Evolutionary conservation across 2,113 vertebrate species (phyloP).

Genomic region (Trichomycterus rosablanca): DNA sequence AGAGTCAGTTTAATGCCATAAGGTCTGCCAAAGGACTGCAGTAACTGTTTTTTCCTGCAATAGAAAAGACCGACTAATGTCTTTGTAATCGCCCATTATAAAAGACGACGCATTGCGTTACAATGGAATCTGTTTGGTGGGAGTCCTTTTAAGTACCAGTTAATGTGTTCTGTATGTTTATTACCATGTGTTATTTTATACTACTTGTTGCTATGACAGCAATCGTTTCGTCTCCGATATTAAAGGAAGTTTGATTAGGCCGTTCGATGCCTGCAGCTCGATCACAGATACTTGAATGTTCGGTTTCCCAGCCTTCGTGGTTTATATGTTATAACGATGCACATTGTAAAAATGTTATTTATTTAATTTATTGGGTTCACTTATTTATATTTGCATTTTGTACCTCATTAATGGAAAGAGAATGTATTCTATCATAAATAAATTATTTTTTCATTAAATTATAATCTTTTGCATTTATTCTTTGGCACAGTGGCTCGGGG

Average conservation of each 20-base stretch:
- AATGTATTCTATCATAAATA: conserved; percentile 13
- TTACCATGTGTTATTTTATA: too few species aligned
- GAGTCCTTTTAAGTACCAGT: not conserved
- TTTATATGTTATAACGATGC: conserved; percentile 3
- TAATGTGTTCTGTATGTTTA: too few species aligned
- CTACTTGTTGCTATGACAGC: too few species aligned
- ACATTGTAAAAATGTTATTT: conserved; percentile 49
- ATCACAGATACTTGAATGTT: conserved; percentile 41
- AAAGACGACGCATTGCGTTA: conserved; percentile 24
- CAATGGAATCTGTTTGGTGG: conserved; percentile 20
- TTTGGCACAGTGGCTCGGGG: too few species aligned
- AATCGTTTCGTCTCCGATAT: too few species aligned
- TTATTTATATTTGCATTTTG: conserved; percentile 54
- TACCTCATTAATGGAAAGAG: conserved; percentile 6
- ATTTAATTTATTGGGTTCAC: conserved; percentile 63
- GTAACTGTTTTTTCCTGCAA: conserved; percentile 43
- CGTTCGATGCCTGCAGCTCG: not conserved
- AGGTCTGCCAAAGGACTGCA: conserved; percentile 45
- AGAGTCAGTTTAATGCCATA: conserved; percentile 46
- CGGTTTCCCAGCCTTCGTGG: conserved; percentile 4
- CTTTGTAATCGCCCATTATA: conserved; percentile 27
- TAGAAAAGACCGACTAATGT: conserved; percentile 32
- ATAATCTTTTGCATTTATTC: too few species aligned
- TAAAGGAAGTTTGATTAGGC: too few species aligned
- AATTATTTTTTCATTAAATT: too few species aligned